Conservation (phyloP, 2,113 vertebrate genomes). For the Stomatorhinus ivindoensis region DNA sequence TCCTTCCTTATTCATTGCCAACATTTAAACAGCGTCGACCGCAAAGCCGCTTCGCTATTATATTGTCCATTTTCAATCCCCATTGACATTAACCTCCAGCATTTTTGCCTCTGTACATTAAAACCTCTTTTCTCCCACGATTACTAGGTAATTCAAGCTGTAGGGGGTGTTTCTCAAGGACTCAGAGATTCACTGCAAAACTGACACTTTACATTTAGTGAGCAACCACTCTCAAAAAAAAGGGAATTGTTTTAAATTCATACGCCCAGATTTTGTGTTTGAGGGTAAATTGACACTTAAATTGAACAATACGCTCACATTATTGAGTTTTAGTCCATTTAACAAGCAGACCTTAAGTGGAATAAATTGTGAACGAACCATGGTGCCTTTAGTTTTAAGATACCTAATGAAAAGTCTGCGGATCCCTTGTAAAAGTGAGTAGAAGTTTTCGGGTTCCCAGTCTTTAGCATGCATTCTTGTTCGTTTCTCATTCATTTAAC, state of each 20-base stretch:
- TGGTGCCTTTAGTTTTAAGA: neutral
- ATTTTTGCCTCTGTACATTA: slow-evolving; percentile 55
- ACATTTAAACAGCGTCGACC: slow-evolving; percentile 41
- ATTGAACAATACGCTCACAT: slow-evolving; percentile 15
- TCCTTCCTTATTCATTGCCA: slow-evolving; percentile 49
- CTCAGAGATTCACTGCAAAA: slow-evolving; percentile 22
- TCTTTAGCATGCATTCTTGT: neutral
- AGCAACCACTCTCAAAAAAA: slow-evolving; percentile 21
- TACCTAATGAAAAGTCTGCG: neutral
- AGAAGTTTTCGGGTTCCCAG: neutral
- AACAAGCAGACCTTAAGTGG: neutral
- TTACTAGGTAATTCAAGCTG: slow-evolving; percentile 45
- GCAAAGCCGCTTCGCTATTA: slow-evolving; percentile 56
- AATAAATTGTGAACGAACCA: neutral
- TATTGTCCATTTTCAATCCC: slow-evolving; percentile 43
- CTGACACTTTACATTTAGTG: slow-evolving; percentile 3
- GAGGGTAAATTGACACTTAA: slow-evolving; percentile 16
- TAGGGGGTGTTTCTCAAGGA: slow-evolving; percentile 32
- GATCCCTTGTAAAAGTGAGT: neutral
- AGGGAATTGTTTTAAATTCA: slow-evolving; percentile 27
- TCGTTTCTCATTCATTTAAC: neutral
- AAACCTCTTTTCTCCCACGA: slow-evolving; percentile 43
- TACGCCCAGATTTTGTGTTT: neutral
- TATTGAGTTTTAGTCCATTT: neutral
- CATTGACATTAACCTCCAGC: slow-evolving; percentile 55